A percentile compares a stretch with the other conserved stretches of the same genome.
Evolutionary conservation across 2,797 vertebrate genomes (phyloP).

Genomic region (Rhinella marina): DNA sequence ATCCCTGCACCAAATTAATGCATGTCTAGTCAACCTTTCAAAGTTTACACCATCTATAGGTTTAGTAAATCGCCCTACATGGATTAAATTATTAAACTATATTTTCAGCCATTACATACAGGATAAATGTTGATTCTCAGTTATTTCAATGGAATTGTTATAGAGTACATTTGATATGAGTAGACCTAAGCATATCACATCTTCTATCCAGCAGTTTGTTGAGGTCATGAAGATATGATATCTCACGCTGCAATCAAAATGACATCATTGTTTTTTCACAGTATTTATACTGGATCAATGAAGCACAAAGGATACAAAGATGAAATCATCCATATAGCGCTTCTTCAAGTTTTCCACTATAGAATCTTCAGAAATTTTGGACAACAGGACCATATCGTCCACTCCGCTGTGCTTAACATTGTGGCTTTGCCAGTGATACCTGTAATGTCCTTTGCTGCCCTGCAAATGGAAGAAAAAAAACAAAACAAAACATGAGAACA

Average conservation of each 20-base stretch:
- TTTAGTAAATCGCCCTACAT: too few relatives aligned
- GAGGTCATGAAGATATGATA: neutral
- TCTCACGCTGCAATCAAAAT: neutral
- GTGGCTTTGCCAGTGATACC: slow-evolving; percentile 98
- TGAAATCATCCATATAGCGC: slow-evolving; percentile 97
- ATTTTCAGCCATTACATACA: too few relatives aligned
- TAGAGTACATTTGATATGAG: neutral
- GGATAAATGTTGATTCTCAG: too few relatives aligned
- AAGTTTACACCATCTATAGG: too few relatives aligned
- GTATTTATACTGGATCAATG: neutral
- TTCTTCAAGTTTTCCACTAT: slow-evolving; percentile 99
- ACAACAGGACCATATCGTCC: slow-evolving; percentile 97
- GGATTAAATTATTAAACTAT: too few relatives aligned
- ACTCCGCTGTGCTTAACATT: slow-evolving; percentile 97
- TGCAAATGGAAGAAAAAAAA: slow-evolving; percentile 66
- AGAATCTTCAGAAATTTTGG: slow-evolving; percentile 94
- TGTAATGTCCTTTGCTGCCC: slow-evolving; percentile 96
- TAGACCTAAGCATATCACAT: too few relatives aligned
- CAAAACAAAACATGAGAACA: neutral
- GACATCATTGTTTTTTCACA: neutral
- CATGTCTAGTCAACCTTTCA: too few relatives aligned
- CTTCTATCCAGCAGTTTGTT: neutral
- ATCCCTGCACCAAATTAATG: too few relatives aligned
- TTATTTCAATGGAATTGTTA: neutral
- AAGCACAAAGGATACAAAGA: slow-evolving; percentile 92